phyloP scores from a whole-genome alignment of 2,888 invertebrate genomes.

The Nasonovia ribisnigri region DNA sequence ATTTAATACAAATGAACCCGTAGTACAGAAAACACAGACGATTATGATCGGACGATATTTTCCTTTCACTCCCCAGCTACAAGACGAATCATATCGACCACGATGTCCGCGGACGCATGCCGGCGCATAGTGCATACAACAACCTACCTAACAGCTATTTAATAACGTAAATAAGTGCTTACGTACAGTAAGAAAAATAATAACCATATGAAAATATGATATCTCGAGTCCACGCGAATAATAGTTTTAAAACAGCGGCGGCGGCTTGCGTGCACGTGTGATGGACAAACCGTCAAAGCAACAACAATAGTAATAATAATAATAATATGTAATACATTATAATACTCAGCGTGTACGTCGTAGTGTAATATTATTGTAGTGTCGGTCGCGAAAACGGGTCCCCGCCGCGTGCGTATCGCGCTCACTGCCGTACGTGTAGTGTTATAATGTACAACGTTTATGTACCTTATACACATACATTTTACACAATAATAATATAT shows the following conservation, averaged over 20 bases:
- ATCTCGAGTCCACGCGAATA: background rate
- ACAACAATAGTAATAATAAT: background rate
- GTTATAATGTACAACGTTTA: background rate
- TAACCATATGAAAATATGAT: background rate
- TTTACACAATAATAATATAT: constrained; percentile 18
- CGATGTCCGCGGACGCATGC: no score
- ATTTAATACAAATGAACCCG: background rate
- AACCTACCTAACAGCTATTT: no score
- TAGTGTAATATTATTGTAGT: background rate
- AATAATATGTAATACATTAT: background rate
- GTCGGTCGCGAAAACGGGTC: background rate
- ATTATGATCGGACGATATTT: background rate
- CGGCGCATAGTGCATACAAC: no score
- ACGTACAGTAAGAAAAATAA: background rate
- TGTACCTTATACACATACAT: background rate
- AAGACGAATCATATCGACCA: background rate
- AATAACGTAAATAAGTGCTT: background rate
- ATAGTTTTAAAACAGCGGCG: background rate
- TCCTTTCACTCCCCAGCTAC: background rate
- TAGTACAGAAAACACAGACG: background rate
- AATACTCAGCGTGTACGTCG: background rate
- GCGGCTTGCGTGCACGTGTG: background rate
- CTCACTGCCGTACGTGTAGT: background rate
- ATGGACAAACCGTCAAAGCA: background rate
- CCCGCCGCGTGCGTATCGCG: background rate